A percentile compares a stretch with the other conserved stretches of the same genome.
These are phyloP conservation scores for Agrilus mali DNA, from an alignment of 2,888 invertebrate genomes.

Conservation along the genomic window DNA sequence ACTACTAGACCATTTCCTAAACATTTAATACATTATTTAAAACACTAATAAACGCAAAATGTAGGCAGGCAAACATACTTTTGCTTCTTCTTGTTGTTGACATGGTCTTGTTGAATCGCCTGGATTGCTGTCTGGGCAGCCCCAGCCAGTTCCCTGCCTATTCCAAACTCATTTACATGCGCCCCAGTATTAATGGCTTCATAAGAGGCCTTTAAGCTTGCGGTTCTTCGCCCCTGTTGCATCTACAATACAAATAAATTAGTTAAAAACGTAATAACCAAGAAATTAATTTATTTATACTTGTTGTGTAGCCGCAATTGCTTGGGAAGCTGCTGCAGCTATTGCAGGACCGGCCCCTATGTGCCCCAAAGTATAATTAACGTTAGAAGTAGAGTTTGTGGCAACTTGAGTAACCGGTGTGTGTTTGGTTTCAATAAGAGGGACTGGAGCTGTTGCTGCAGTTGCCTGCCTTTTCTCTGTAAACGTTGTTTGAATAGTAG, in stretches of 20 bases:
- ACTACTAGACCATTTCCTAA: constrained; percentile 26
- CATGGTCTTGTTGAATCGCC: constrained; percentile 45
- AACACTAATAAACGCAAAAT: constrained; percentile 1
- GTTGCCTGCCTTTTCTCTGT: constrained; percentile 37
- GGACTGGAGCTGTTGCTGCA: constrained; percentile 16
- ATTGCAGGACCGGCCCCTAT: constrained; percentile 82
- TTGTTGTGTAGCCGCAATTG: constrained; percentile 91
- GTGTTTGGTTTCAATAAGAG: constrained; percentile 23
- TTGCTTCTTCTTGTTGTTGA: constrained; percentile 50
- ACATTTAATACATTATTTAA: constrained; percentile 6
- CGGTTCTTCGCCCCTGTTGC: constrained; percentile 87
- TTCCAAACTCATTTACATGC: constrained; percentile 49
- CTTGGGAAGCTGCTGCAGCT: constrained; percentile 89
- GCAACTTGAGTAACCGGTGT: constrained; percentile 11
- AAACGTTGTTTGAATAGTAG: constrained; percentile 32
- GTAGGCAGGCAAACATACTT: constrained; percentile 33
- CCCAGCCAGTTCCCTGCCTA: constrained; percentile 57
- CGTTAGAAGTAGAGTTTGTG: constrained; percentile 33
- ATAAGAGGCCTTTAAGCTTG: constrained; percentile 88
- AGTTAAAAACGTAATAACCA: neutral
- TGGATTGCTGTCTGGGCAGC: constrained; percentile 62
- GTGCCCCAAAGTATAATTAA: constrained; percentile 63
- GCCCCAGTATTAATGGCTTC: constrained; percentile 68
- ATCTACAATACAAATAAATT: constrained; percentile 41
- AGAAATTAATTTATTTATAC: constrained; percentile 27